Evolutionary conservation across 2,888 invertebrate species (phyloP).

Genomic region (Gisinianus flammeolus): DNA sequence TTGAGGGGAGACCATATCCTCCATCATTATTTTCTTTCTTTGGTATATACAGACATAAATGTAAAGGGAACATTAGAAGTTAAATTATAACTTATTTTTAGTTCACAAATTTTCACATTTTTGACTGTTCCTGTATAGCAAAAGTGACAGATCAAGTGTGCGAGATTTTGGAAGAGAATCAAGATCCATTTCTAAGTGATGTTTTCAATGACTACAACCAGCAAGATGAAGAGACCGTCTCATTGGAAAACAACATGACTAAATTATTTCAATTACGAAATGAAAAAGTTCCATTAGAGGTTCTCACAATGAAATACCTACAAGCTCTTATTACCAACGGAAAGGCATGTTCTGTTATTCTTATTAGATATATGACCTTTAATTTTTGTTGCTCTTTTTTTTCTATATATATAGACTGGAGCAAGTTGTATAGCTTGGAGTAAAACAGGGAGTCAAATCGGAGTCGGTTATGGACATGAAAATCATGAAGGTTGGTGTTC

Average conservation of each 20-base stretch:
- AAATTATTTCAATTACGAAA: constrained; percentile 47
- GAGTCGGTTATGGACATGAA: constrained; percentile 49
- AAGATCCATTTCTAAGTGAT: constrained; percentile 48
- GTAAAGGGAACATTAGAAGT: not conserved
- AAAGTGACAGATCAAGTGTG: constrained; percentile 54
- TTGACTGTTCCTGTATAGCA: too few species aligned
- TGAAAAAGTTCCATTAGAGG: constrained; percentile 45
- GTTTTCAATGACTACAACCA: constrained; percentile 50
- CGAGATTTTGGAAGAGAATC: constrained; percentile 51
- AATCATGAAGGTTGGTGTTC: constrained; percentile 54
- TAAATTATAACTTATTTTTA: constrained; percentile 49
- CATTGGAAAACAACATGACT: constrained; percentile 30
- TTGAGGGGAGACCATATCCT: constrained; percentile 45
- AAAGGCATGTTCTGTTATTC: too few species aligned
- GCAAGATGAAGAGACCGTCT: constrained; percentile 30
- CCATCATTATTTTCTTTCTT: constrained; percentile 57
- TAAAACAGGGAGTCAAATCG: constrained; percentile 54
- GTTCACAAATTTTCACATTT: constrained; percentile 57
- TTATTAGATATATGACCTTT: not conserved
- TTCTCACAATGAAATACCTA: constrained; percentile 10
- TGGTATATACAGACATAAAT: too few species aligned
- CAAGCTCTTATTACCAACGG: not conserved
- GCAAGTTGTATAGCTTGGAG: constrained; percentile 55
- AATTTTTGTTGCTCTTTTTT: not conserved
- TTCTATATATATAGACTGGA: constrained; percentile 40